Percentiles rank a stretch among this genome's conserved stretches.
These are phyloP conservation scores for Acanthisitta chloris DNA, from an alignment of 2,113 vertebrate genomes.

Conservation along the genomic window DNA sequence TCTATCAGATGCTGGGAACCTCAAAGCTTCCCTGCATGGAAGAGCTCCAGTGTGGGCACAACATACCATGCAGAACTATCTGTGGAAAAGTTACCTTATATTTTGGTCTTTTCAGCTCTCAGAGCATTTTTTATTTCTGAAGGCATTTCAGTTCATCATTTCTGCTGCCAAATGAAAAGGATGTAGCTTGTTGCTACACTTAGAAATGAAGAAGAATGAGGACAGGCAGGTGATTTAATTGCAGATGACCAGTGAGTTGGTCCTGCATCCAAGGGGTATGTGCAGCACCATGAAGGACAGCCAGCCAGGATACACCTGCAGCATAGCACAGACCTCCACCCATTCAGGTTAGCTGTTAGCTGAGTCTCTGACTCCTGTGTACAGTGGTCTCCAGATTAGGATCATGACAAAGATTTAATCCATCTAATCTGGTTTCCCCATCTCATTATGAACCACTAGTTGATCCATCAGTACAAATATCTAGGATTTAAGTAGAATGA, in stretches of 20 bases:
- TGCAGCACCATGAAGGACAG: background rate
- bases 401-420: background rate
- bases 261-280: background rate
- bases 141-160: background rate
- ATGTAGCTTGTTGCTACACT: background rate
- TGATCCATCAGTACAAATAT: background rate
- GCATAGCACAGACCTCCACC: background rate
- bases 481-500: background rate
- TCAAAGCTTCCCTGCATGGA: fast-evolving
- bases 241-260: background rate
- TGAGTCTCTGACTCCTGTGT: background rate
- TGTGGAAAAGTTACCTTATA: background rate
- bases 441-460: background rate
- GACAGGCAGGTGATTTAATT: background rate
- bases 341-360: background rate
- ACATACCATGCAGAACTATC: background rate
- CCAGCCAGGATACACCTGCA: background rate
- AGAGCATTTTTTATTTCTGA: background rate
- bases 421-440: background rate
- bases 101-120: background rate
- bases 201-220: background rate
- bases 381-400: background rate
- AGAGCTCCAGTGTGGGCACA: background rate
- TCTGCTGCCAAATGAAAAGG: background rate
- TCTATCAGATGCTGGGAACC: background rate